A percentile compares a stretch with the other conserved stretches of the same genome.
phyloP scores from a whole-genome alignment of 2,113 vertebrate genomes.

The Aix galericulata region DNA sequence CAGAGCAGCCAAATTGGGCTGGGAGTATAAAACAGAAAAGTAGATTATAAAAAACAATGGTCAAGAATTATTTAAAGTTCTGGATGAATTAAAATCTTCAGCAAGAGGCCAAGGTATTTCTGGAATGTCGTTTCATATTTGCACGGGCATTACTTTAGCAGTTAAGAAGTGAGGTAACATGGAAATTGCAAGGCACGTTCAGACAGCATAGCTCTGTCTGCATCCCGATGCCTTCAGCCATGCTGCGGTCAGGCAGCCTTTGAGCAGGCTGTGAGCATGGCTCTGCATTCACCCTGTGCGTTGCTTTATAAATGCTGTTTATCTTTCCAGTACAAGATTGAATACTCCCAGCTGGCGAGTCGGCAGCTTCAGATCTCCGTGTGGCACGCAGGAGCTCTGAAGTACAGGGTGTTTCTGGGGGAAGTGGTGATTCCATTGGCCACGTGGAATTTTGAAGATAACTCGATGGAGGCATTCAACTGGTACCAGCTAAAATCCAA shows the following conservation, averaged over 20 bases:
- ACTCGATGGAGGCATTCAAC: slow-evolving; percentile 50
- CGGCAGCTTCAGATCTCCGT: slow-evolving; percentile 84
- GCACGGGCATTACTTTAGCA: neutral
- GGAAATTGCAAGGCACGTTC: neutral
- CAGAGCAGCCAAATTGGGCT: neutral
- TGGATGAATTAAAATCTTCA: neutral
- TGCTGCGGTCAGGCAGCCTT: neutral
- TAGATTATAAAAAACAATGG: neutral
- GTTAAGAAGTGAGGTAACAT: neutral
- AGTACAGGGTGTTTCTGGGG: slow-evolving; percentile 85
- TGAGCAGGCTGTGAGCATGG: neutral
- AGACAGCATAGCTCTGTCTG: neutral
- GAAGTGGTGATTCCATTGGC: slow-evolving; percentile 86
- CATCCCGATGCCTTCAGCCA: neutral
- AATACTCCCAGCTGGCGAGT: slow-evolving; percentile 76
- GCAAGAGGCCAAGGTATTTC: neutral
- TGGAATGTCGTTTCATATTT: neutral
- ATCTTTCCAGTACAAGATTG: slow-evolving; percentile 80
- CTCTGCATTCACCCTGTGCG: neutral
- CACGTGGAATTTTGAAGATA: slow-evolving; percentile 80
- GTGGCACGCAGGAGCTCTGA: slow-evolving; percentile 86
- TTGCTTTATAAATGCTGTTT: neutral
- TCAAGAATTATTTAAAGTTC: neutral
- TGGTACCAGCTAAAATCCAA: slow-evolving; percentile 86
- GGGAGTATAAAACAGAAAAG: neutral